Evolutionary conservation across 2,888 invertebrate species (phyloP).

Genomic region (Phengaris arion): DNA sequence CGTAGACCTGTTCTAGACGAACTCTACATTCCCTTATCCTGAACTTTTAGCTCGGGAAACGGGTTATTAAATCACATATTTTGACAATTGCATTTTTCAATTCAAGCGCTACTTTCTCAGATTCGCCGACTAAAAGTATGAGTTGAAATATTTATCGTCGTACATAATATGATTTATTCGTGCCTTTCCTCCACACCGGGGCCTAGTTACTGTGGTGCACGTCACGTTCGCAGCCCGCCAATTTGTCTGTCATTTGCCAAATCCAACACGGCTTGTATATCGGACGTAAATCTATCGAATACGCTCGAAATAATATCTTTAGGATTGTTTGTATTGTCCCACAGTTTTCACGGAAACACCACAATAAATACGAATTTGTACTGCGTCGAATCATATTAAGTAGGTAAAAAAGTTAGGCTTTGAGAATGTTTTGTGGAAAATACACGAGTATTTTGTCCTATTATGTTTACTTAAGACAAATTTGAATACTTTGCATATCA

Average conservation of each 20-base stretch:
- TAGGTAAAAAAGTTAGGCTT: background rate
- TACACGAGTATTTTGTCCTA: too few relatives aligned
- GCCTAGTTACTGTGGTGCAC: slow-evolving; percentile 45
- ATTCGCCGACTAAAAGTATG: slow-evolving; percentile 6
- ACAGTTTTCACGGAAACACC: slow-evolving; percentile 4
- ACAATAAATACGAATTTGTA: background rate
- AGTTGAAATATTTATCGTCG: slow-evolving; percentile 22
- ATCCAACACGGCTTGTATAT: slow-evolving; percentile 60
- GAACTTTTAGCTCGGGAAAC: background rate
- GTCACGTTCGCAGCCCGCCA: slow-evolving; percentile 63
- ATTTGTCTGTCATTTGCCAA: slow-evolving; percentile 70
- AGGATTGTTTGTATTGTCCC: slow-evolving; percentile 11
- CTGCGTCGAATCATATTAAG: background rate
- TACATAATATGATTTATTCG: slow-evolving; percentile 26
- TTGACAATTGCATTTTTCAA: slow-evolving; percentile 17
- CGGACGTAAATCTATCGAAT: slow-evolving; percentile 44
- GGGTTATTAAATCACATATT: slow-evolving; percentile 7
- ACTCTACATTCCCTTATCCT: background rate
- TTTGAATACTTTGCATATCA: too few relatives aligned
- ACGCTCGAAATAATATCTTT: slow-evolving; percentile 30
- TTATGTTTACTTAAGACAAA: too few relatives aligned
- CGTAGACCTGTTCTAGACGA: background rate
- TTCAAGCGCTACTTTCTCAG: background rate
- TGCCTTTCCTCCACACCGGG: slow-evolving; percentile 29
- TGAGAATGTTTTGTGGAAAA: background rate